phyloP scores from a whole-genome alignment of 2,888 invertebrate species.

The Pristionchus mayeri region DNA sequence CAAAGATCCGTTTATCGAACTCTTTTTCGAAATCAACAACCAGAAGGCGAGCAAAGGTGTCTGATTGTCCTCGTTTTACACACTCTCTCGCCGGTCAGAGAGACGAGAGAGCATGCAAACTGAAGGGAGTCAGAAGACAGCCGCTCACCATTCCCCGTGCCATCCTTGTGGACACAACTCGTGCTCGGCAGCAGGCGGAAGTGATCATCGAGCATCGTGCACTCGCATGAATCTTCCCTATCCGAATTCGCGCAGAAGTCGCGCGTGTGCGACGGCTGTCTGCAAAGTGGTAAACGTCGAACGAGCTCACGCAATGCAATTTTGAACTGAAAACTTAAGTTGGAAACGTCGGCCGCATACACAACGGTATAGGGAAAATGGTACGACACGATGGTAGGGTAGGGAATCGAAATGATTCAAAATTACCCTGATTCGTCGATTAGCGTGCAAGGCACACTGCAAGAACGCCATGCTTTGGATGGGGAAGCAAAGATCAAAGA shows the following conservation, averaged over 20 bases:
- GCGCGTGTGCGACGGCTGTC: conserved; percentile 48
- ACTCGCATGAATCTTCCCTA: conserved; percentile 39
- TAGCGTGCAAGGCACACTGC: conserved; percentile 39
- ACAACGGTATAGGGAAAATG: neutral
- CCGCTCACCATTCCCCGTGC: neutral
- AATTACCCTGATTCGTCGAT: conserved; percentile 9
- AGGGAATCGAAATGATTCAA: neutral
- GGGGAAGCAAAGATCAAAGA: neutral
- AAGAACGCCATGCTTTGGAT: conserved; percentile 9
- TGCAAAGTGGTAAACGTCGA: conserved; percentile 33
- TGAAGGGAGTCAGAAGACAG: no score
- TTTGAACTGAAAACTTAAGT: conserved; percentile 1
- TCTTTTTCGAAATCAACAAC: no score
- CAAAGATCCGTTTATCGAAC: no score
- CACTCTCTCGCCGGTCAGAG: no score
- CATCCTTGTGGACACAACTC: conserved; percentile 29
- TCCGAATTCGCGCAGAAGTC: conserved; percentile 45
- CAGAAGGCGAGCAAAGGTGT: no score
- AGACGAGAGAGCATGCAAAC: no score
- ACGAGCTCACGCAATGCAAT: neutral
- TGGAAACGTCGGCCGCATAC: neutral
- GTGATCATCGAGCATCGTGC: conserved; percentile 25
- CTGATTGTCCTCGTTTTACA: no score
- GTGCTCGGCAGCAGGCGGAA: conserved; percentile 45
- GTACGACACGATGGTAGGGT: neutral